Conservation (phyloP, 2,797 vertebrate species). For the Gymnocypris eckloni region DNA sequence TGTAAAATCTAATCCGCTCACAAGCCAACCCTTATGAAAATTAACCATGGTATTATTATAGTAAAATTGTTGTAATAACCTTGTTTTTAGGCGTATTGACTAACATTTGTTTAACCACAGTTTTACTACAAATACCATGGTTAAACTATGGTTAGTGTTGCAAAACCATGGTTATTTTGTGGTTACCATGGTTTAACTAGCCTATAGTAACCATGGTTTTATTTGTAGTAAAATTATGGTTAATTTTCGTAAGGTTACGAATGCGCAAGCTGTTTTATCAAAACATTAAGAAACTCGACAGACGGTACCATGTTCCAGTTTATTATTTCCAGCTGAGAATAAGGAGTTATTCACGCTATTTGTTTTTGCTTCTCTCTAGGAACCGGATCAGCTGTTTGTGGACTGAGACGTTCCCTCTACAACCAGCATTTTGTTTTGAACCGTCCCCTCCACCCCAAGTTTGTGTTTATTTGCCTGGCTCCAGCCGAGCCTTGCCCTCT, state of each 20-base stretch:
- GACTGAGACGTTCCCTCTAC: conserved; percentile 82
- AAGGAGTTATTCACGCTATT: conserved; percentile 25
- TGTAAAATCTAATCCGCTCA: background rate
- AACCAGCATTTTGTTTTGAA: conserved; percentile 86
- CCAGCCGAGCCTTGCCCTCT: conserved; percentile 72
- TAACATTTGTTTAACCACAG: background rate
- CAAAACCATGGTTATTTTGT: too few species aligned
- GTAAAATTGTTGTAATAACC: background rate
- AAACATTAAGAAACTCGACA: background rate
- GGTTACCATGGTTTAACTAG: too few species aligned
- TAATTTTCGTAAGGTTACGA: background rate
- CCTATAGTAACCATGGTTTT: too few species aligned
- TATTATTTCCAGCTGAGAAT: background rate
- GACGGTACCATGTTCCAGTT: background rate
- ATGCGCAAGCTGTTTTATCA: background rate
- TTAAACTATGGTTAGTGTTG: too few species aligned
- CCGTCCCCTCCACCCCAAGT: conserved; percentile 67
- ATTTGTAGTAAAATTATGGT: too few species aligned
- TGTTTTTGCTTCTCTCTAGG: conserved; percentile 79
- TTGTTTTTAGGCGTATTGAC: background rate
- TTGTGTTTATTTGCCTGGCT: conserved; percentile 77
- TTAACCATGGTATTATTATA: background rate
- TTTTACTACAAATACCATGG: background rate
- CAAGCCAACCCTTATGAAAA: background rate
- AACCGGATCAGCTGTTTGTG: conserved; percentile 80